Base-by-base conservation (phyloP, 2,888 invertebrate species). In the Melipona bicolor region DNA sequence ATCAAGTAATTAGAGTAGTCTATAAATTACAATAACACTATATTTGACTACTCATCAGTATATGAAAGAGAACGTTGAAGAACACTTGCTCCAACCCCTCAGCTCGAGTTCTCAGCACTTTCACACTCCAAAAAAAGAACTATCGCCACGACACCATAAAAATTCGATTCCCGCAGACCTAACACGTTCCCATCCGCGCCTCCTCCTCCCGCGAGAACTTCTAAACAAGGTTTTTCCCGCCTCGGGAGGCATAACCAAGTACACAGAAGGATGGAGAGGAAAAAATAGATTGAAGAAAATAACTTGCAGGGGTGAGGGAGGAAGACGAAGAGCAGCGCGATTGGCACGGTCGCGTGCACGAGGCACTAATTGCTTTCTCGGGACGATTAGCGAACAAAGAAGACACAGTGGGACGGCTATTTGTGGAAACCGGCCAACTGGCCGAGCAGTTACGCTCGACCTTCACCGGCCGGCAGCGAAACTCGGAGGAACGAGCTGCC, bases 301-400 rank as follows among this genome's bases (percentile, higher is more conserved):
- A 43, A 9, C 43, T 9, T 43, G 43, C 9, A 19, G 21, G 5
- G 49, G 24, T 11, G 15, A 27, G 4, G 59, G 24, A 74, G 17
- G 59, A 43, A 62, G 67, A 54, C n/a, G 61, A 67, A n/a, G 50
- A 52, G 24, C 43, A 32, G 43, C 49, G 56, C 24, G 15, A 49
- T 65, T 71, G 71, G 70, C 27, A 79, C 64, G 76, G 61, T 77
- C 70, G 70, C 62, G 70, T 64, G 81, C 74, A 74, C 62, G 5
- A 62, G 56, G 64, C 50, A 86, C 86, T 89, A 90, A 91, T 90
- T 88, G 84, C 87, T 87, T 88, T 87, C 87, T 86, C 83, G 75
- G 79, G 85, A 85, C 86, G 88, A 91, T 91, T 91, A 91, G 82
- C 84, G 90, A 90, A 91, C 90, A 91, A 91, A 91, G 91, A 88